Base-by-base conservation (phyloP, 2,113 vertebrate species). In the Nesoenas mayeri region DNA sequence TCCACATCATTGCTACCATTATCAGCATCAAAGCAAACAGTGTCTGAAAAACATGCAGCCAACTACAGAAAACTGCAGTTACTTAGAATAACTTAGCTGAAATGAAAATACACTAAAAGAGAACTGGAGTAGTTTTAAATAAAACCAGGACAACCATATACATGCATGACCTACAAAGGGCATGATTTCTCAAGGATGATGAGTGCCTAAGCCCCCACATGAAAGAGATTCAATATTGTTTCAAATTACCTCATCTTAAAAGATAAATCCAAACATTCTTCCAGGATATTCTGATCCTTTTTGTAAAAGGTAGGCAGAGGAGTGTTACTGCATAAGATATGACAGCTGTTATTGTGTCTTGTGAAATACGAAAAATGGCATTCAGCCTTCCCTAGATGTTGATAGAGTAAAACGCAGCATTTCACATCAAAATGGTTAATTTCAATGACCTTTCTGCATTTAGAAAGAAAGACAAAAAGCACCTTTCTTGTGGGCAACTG, bases 381-480 rank as follows among this genome's bases (percentile, higher is more conserved):
- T 92, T 91, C 88, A 82, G 31, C 26, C 24, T 88, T 91, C 34
- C 15, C 62, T n/a, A 44, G n/a, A 8, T 84, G 38, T 24, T 72
- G 54, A 53, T 47, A 80, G 62, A 74, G 88, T 80, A 70, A 89
- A 91, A 94, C 85, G 16, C 28, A 61, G 13, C 40, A 85, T 89
- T 89, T 87, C 54, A 79, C 14, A 85, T 79, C 29, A 91, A 85
- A 95, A 93, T 67, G 7, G 15, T 77, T 93, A 72, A 94, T 92
- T 94, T 88, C 79, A 54, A 54, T 88, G 75, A 88, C 62, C 50
- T 91, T 93, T 91, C 54, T 12, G 2, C 24, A 54, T 50, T 79
- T 40, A 65, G 8, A 79, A 87, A 78, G 56, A 74, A 85, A 90
- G 15, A 77, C 50, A 70, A 83, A 89, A 90, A 73, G 6, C 4